Conservation (phyloP, 2,888 invertebrate genomes). For the Apotomis betuletana region DNA sequence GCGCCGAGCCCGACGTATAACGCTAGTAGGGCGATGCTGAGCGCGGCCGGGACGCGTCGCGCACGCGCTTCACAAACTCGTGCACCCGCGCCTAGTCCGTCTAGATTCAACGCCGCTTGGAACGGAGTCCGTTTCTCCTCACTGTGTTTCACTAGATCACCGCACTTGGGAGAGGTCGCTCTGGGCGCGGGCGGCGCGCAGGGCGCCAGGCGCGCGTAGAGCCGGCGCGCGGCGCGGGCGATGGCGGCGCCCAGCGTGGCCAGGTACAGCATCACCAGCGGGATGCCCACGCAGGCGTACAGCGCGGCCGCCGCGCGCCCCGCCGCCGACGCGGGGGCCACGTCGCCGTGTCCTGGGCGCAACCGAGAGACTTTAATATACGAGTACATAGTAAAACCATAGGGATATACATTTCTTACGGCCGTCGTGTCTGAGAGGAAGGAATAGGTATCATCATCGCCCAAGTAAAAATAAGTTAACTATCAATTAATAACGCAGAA, state of each 20-base stretch:
- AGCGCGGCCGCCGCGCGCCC: constrained; percentile 92
- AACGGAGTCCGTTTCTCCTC: constrained; percentile 69
- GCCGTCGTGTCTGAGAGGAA: too few species aligned
- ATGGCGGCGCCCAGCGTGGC: constrained; percentile 94
- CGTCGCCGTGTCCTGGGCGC: constrained; percentile 91
- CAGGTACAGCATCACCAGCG: constrained; percentile 93
- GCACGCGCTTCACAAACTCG: constrained; percentile 82
- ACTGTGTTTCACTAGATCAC: constrained; percentile 57
- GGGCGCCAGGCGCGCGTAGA: constrained; percentile 55
- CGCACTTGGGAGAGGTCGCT: constrained; percentile 44
- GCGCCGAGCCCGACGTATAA: constrained; percentile 95
- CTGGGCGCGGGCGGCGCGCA: constrained; percentile 47
- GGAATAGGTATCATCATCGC: too few species aligned
- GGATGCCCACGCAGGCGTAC: constrained; percentile 94
- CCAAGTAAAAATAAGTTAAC: too few species aligned
- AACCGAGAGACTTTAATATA: neutral
- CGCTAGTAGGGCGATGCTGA: constrained; percentile 93
- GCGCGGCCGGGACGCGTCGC: constrained; percentile 92
- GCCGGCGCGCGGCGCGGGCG: constrained; percentile 74
- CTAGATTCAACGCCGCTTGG: constrained; percentile 74
- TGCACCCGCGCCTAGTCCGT: constrained; percentile 73
- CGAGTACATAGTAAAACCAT: neutral
- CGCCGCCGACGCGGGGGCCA: constrained; percentile 90
- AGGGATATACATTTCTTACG: too few species aligned
- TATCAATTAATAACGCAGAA: neutral